phyloP scores from a whole-genome alignment of 2,888 invertebrate species.

The Tenthredo notha region DNA sequence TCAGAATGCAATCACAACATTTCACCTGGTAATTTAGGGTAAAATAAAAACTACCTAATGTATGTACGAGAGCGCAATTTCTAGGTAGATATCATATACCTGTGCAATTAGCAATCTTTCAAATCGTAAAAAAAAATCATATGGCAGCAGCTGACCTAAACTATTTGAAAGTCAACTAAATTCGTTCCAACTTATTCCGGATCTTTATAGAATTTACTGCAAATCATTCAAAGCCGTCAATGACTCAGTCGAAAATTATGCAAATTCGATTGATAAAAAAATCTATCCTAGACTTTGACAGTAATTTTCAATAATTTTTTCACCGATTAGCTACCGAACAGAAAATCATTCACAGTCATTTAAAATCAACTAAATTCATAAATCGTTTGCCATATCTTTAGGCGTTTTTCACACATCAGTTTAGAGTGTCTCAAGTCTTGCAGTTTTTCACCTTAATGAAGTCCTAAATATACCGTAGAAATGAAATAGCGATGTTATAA shows the following conservation, averaged over 20 bases:
- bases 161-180: not conserved
- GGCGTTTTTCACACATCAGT: no score
- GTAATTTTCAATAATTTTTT: not conserved
- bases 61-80: not conserved
- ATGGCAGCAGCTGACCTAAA: not conserved
- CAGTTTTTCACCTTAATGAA: no score
- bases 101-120: not conserved
- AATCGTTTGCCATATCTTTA: not conserved
- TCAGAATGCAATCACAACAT: not conserved
- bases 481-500: not conserved
- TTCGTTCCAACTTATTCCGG: not conserved
- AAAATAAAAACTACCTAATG: not conserved
- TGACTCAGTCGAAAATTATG: not conserved
- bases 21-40: not conserved
- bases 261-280: not conserved
- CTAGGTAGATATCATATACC: not conserved
- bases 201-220: not conserved
- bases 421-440: no score
- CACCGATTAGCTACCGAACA: not conserved
- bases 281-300: not conserved
- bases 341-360: not conserved
- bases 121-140: not conserved
- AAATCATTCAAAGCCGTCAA: not conserved
- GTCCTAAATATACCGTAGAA: no score
- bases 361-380: no score